These are phyloP conservation scores for Galbula dea DNA, from an alignment of 2,113 vertebrate genomes.

Conservation along the genomic window DNA sequence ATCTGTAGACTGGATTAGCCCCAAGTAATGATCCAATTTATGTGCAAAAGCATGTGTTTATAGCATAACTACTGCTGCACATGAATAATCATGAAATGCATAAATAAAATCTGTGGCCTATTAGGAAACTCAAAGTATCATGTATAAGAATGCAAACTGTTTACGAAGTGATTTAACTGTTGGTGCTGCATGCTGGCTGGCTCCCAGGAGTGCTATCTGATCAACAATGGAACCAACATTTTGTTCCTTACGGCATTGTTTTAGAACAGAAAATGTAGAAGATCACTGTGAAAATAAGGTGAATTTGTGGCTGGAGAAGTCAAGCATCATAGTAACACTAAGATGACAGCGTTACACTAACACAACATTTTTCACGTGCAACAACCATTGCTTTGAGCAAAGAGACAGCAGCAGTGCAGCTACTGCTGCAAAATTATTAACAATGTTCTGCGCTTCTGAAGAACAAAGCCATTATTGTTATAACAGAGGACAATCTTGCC, in stretches of 20 bases:
- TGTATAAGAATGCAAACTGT: background rate
- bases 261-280: background rate
- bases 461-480: background rate
- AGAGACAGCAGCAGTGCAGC: background rate
- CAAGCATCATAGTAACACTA: rapidly evolving
- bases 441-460: background rate
- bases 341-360: background rate
- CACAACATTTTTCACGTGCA: background rate
- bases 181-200: background rate
- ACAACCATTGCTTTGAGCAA: background rate
- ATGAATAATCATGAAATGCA: background rate
- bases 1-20: background rate
- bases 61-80: background rate
- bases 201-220: background rate
- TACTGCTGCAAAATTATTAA: background rate
- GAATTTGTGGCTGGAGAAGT: background rate
- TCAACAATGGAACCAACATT: background rate
- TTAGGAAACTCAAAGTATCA: background rate
- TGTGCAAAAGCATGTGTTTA: background rate
- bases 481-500: background rate
- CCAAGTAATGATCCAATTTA: background rate
- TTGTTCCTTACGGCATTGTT: background rate
- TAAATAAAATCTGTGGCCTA: background rate
- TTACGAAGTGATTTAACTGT: background rate
- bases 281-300: background rate